Base-by-base conservation (phyloP, 2,797 vertebrate genomes). In the Falco peregrinus region DNA sequence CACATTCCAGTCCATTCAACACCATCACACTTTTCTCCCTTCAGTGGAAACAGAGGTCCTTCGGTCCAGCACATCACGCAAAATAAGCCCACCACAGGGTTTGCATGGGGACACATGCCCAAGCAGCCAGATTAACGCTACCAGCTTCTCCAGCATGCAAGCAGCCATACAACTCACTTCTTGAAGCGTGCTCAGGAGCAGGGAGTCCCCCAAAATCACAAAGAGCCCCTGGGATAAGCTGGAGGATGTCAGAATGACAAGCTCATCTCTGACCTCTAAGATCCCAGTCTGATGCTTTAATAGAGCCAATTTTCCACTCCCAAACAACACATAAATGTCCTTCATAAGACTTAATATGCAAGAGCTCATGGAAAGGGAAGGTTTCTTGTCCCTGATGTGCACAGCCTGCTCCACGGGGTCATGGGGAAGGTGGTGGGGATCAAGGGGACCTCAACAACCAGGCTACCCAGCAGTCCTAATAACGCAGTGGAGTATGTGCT, bases 71-170 rank as follows among this genome's bases (percentile, higher is more conserved):
- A 10, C 37, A 18, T 5, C 45, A 14, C 14, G 10, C 1, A 2
- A 13, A 63, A 10, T 5, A 4, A 3, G 9, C 35, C 17, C n/a
- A 18, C 37, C 2, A 2, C 25, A 41, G 37, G 29, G 13, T 74
- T 56, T 59, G 70, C 2, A 0, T 6, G 47, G 24, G 25, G 15
- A 48, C 45, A 26, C 16, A 35, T 11, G 77, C 76, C 50, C n/a
- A 48, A 56, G 35, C 8, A 53, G 24, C 17, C 50, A 41, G 21
- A 13, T 8, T n/a, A 50, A 54, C 90, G 35, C 54, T 82, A 16
- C 7, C 0, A 0, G 6, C 26, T 64, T n/a, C 83, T 39, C 24
- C 86, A 63, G 45, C 0, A 0, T 15, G 22, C 0, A 4, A 87
- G 50, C 73, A 89, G 33, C 20, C n/a, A 2, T 33, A 25, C 19